Conservation (phyloP, 2,113 vertebrate genomes). For the Eleginops maclovinus region DNA sequence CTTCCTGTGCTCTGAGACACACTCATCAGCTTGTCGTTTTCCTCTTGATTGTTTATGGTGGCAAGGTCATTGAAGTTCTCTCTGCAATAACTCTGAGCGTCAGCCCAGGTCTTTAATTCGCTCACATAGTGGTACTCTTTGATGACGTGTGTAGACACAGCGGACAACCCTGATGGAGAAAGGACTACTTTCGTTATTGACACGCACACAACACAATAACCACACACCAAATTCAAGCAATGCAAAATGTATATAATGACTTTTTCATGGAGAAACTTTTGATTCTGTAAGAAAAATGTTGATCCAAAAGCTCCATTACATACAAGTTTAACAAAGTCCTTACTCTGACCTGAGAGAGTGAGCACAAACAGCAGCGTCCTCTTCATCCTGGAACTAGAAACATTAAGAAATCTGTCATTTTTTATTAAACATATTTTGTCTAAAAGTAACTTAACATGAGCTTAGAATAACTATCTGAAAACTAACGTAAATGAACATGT, state of each 20-base stretch:
- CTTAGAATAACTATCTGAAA: too few species aligned
- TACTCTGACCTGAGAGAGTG: constrained; percentile 45
- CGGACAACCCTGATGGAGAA: constrained; percentile 30
- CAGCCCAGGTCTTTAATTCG: constrained; percentile 23
- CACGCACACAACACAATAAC: not conserved
- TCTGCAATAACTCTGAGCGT: constrained; percentile 49
- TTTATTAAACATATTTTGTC: not conserved
- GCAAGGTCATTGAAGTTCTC: constrained; percentile 41
- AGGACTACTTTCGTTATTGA: not conserved
- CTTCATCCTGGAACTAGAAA: constrained; percentile 44
- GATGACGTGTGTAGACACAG: not conserved
- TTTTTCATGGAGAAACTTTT: too few species aligned
- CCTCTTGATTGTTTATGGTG: not conserved
- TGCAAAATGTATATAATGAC: not conserved
- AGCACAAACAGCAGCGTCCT: constrained; percentile 13
- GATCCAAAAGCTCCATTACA: not conserved
- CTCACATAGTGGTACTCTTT: constrained; percentile 30
- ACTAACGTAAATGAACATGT: too few species aligned
- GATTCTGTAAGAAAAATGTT: too few species aligned
- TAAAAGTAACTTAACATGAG: not conserved
- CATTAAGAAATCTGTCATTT: not conserved
- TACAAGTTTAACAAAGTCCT: constrained; percentile 1
- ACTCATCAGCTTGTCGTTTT: not conserved
- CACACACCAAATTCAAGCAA: not conserved
- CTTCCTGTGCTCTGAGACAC: fast-evolving